phyloP scores from a whole-genome alignment of 30 jellyfish, hydroid and myxozoan genomes.

The Turritopsis dohrnii region DNA sequence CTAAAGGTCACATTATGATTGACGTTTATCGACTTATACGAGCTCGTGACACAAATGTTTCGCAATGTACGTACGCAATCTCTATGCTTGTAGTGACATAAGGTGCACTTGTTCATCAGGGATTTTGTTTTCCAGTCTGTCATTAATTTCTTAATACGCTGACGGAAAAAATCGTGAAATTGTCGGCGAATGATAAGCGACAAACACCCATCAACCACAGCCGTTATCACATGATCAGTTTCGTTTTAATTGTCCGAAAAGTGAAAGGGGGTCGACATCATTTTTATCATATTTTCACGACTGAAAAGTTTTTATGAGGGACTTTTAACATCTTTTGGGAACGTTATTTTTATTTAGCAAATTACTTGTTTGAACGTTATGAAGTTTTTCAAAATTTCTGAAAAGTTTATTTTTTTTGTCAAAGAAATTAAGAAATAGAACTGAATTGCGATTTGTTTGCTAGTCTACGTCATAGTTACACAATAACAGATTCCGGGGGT shows the following conservation, averaged over 20 bases:
- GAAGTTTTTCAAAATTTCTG: neutral
- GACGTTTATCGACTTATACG: neutral
- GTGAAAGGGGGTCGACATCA: neutral
- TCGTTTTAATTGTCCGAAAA: neutral
- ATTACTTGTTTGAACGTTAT: neutral
- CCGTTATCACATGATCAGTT: neutral
- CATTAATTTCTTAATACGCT: neutral
- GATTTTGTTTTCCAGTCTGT: too few species aligned
- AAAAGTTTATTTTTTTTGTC: neutral
- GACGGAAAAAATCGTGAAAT: neutral
- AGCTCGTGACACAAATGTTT: neutral
- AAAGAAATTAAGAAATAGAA: neutral
- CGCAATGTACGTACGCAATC: neutral
- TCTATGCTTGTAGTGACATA: too few species aligned
- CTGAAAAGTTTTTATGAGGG: neutral
- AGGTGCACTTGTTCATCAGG: too few species aligned
- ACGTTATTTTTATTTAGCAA: neutral
- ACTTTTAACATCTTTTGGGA: neutral
- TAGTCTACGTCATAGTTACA: neutral
- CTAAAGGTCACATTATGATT: neutral
- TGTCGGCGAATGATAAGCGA: neutral
- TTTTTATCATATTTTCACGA: neutral
- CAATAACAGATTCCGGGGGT: neutral
- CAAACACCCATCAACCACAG: neutral
- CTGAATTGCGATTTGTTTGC: neutral